phyloP scores from a whole-genome alignment of 2,888 invertebrate species.

The Drosophila pegasa region DNA sequence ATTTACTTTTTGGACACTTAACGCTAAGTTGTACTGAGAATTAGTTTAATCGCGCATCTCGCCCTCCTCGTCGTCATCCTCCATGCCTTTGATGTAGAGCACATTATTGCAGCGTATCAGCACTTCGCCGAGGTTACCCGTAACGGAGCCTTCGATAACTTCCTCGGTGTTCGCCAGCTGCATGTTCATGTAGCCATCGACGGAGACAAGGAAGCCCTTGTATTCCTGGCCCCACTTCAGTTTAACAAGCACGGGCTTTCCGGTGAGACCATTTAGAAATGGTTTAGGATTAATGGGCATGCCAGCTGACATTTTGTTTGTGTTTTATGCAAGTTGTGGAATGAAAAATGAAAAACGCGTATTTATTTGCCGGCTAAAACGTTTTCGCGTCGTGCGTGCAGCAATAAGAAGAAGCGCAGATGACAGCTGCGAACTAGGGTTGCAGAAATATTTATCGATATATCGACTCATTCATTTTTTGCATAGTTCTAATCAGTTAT shows the following conservation, averaged over 20 bases:
- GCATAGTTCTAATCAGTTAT: not conserved
- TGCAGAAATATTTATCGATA: constrained; percentile 11
- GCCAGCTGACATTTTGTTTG: constrained; percentile 87
- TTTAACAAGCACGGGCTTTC: constrained; percentile 98
- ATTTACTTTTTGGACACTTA: constrained; percentile 40
- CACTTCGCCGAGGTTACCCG: constrained; percentile 97
- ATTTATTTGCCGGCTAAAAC: constrained; percentile 60
- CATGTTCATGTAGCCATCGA: constrained; percentile 99
- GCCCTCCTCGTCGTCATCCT: constrained; percentile 98
- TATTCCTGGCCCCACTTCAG: constrained; percentile 99
- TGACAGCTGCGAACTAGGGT: constrained; percentile 25
- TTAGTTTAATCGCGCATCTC: constrained; percentile 89
- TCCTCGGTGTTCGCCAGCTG: constrained; percentile 99
- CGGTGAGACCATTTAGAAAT: constrained; percentile 98
- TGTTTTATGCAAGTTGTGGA: constrained; percentile 31
- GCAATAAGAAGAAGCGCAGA: constrained; percentile 36
- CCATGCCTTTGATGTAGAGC: constrained; percentile 96
- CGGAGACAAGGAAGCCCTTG: constrained; percentile 98
- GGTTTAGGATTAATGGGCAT: constrained; percentile 99
- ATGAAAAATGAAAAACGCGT: constrained; percentile 30
- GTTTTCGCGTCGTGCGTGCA: constrained; percentile 49
- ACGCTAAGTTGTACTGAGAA: constrained; percentile 39
- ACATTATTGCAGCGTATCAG: constrained; percentile 99
- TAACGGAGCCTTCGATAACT: constrained; percentile 95
- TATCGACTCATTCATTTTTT: not conserved